Evolutionary conservation across 2,113 vertebrate species (phyloP).

Genomic region (Chionis minor): DNA sequence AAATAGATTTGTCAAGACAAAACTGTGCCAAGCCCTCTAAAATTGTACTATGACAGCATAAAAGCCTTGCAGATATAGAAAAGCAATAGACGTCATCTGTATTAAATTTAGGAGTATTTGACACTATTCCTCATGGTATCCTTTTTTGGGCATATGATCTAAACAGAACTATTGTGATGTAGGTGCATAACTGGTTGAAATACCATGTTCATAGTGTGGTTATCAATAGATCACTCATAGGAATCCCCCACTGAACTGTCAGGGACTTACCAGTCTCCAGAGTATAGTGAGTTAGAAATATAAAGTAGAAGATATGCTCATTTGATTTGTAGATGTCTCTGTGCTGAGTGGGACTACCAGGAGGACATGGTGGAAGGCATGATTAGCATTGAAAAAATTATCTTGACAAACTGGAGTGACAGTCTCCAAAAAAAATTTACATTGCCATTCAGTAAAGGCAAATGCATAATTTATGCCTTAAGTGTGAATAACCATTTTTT

Average conservation of each 20-base stretch:
- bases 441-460: not conserved
- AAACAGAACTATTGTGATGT: not conserved
- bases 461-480: not conserved
- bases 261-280: not conserved
- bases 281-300: not conserved
- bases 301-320: not conserved
- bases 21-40: not conserved
- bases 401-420: not conserved
- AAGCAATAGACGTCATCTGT: not conserved
- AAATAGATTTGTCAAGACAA: not conserved
- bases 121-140: not conserved
- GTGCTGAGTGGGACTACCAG: not conserved
- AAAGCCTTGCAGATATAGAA: not conserved
- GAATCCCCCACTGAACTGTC: not conserved
- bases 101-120: not conserved
- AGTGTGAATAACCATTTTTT: not conserved
- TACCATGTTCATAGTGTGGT: rapidly evolving
- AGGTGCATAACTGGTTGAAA: not conserved
- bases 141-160: not conserved
- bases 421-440: not conserved
- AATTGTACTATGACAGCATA: not conserved
- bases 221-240: not conserved
- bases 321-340: not conserved
- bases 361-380: not conserved
- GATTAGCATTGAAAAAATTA: not conserved